Evolutionary conservation across 2,113 vertebrate species (phyloP).

Genomic region (Semnopithecus entellus): DNA sequence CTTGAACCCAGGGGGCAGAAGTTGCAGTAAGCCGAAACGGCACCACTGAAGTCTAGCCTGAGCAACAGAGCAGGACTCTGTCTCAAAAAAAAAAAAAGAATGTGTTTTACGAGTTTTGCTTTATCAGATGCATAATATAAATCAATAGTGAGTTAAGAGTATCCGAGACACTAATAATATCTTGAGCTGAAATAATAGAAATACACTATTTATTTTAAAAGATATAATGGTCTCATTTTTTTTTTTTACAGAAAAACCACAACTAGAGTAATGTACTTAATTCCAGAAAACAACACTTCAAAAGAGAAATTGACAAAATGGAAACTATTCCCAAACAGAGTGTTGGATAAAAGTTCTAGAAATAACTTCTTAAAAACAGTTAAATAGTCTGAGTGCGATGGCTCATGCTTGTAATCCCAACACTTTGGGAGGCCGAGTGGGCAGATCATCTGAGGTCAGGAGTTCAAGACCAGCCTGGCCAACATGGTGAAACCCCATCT

Average conservation of each 20-base stretch:
- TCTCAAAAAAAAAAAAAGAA: too few relatives aligned
- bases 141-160: background rate
- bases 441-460: too few relatives aligned
- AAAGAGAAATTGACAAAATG: background rate
- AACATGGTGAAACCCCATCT: too few relatives aligned
- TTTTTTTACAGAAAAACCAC: background rate
- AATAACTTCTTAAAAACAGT: background rate
- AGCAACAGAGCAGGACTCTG: too few relatives aligned
- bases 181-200: background rate
- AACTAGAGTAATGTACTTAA: background rate
- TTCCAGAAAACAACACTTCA: background rate
- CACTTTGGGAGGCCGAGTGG: fast-evolving
- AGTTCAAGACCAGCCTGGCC: too few relatives aligned
- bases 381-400: too few relatives aligned
- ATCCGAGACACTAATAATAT: background rate
- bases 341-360: background rate
- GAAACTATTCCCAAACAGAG: background rate
- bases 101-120: background rate
- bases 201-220: conserved; percentile 9
- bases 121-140: background rate
- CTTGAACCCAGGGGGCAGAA: background rate
- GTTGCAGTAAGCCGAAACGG: too few relatives aligned
- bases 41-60: too few relatives aligned
- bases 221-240: background rate
- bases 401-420: too few relatives aligned